These are phyloP conservation scores for Alloscopus bannaensis DNA, from an alignment of 2,888 invertebrate species.

Conservation along the genomic window DNA sequence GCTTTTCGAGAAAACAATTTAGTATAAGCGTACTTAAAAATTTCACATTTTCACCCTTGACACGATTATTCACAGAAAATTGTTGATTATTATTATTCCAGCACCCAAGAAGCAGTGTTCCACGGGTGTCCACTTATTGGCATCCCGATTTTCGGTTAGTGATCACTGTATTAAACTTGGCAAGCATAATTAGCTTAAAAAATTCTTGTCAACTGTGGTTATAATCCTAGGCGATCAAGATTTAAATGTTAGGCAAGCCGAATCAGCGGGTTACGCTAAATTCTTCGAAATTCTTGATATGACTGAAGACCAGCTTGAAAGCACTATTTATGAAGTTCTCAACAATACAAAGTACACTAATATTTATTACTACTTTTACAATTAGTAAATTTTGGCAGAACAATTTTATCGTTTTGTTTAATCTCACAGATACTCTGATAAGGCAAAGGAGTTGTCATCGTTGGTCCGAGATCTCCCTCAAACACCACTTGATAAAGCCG, in stretches of 20 bases:
- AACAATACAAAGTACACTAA: conserved; percentile 38
- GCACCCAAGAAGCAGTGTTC: conserved; percentile 80
- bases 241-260: conserved; percentile 78
- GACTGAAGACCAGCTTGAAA: conserved; percentile 76
- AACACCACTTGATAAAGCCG: conserved; percentile 41
- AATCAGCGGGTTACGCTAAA: conserved; percentile 78
- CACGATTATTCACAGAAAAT: not conserved
- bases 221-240: conserved; percentile 70
- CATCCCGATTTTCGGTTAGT: conserved; percentile 74
- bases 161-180: too few relatives aligned
- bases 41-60: too few relatives aligned
- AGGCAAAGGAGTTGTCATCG: conserved; percentile 32
- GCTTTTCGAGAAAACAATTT: not conserved
- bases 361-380: too few relatives aligned
- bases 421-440: conserved; percentile 15
- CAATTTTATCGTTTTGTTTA: too few relatives aligned
- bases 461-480: conserved; percentile 37
- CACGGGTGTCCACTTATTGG: conserved; percentile 80
- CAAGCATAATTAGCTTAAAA: too few relatives aligned
- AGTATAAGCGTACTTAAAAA: too few relatives aligned
- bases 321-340: conserved; percentile 49
- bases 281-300: conserved; percentile 77
- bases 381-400: too few relatives aligned
- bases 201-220: not conserved
- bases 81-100: too few relatives aligned